phyloP scores from a whole-genome alignment of 2,113 vertebrate species.

The Lota lota region DNA sequence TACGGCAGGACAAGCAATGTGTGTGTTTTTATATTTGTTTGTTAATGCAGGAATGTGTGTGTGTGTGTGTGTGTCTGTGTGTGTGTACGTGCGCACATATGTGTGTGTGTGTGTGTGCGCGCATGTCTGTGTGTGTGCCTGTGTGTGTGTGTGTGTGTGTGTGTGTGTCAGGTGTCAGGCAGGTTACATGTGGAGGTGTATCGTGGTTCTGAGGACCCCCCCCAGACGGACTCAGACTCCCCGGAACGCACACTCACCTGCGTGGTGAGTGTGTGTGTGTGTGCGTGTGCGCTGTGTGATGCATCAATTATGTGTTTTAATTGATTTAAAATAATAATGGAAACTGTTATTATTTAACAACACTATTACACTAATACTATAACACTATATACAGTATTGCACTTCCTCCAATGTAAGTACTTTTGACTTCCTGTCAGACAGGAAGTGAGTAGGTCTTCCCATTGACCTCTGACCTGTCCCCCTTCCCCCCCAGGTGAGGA shows the following conservation, averaged over 20 bases:
- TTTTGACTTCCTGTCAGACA: too few species aligned
- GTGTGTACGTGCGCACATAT: neutral
- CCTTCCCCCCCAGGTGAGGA: constrained; percentile 79
- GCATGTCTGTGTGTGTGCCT: constrained; percentile 1
- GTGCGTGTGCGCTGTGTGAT: too few species aligned
- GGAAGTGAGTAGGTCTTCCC: too few species aligned
- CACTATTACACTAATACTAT: too few species aligned
- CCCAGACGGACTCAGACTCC: constrained; percentile 66
- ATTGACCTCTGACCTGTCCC: neutral
- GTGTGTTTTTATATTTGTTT: neutral
- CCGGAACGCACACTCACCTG: constrained; percentile 84
- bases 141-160: constrained; percentile 11
- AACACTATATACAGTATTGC: too few species aligned
- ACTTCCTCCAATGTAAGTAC: too few species aligned
- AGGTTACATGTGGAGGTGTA: constrained; percentile 88
- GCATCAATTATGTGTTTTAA: too few species aligned
- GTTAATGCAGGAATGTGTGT: neutral
- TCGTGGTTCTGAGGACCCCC: constrained; percentile 77
- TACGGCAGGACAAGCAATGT: too few species aligned
- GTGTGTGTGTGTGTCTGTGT: neutral
- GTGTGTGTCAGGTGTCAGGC: constrained; percentile 80
- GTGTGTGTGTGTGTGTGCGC: constrained; percentile 6
- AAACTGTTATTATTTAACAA: too few species aligned
- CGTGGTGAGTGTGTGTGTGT: constrained; percentile 39
- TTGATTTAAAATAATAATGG: too few species aligned